Evolutionary conservation across 2,888 invertebrate genomes (phyloP).

Genomic region (Germaria angustata): DNA sequence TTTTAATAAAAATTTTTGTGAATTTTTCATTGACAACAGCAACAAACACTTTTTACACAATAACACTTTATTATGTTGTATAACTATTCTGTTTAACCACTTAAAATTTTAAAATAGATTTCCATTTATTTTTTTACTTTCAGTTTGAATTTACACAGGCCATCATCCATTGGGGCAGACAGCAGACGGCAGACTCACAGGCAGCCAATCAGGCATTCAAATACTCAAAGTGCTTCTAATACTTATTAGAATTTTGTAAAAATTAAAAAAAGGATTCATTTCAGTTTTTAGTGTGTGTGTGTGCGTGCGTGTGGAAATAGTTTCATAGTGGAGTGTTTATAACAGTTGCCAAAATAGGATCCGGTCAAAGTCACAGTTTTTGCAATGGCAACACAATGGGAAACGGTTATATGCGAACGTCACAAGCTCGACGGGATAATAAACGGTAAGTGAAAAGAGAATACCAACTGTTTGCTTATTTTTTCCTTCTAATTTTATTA

Average conservation of each 20-base stretch:
- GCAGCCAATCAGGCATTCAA: conserved; percentile 28
- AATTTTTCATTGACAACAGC: background rate
- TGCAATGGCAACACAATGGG: conserved; percentile 81
- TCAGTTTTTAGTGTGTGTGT: background rate
- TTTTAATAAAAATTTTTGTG: conserved; percentile 27
- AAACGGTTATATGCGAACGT: conserved; percentile 80
- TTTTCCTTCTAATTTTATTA: background rate
- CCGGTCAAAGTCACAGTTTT: conserved; percentile 81
- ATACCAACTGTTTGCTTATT: background rate
- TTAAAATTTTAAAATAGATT: conserved; percentile 11
- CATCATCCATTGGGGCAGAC: conserved; percentile 13
- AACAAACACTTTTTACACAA: background rate
- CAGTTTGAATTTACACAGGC: conserved; percentile 33
- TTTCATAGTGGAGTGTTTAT: conserved; percentile 67
- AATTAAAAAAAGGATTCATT: background rate
- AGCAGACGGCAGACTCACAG: conserved; percentile 36
- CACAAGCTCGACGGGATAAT: conserved; percentile 81
- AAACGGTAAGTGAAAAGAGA: conserved; percentile 80
- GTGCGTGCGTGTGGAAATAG: conserved; percentile 5
- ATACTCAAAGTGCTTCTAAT: background rate
- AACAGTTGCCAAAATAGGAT: conserved; percentile 82
- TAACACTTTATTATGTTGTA: background rate
- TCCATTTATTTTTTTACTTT: conserved; percentile 46
- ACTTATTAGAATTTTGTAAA: background rate
- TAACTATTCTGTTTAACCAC: background rate